These are phyloP conservation scores for Antigone vipio DNA, from an alignment of 2,113 vertebrate genomes.

Conservation along the genomic window DNA sequence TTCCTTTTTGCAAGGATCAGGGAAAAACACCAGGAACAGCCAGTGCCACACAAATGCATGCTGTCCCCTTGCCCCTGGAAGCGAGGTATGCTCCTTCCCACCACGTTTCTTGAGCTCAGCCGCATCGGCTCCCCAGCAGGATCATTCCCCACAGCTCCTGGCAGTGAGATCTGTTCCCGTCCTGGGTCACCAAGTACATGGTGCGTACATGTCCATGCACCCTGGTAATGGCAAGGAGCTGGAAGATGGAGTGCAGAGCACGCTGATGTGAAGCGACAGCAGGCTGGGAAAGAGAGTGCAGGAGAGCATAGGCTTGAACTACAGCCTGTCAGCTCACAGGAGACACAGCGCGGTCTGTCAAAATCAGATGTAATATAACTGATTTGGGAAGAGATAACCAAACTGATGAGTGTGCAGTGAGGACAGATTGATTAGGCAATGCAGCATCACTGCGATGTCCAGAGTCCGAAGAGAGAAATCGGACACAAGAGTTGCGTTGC, in stretches of 20 bases:
- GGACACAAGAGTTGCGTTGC: neutral
- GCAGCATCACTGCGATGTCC: neutral
- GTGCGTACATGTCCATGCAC: neutral
- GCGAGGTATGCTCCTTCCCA: neutral
- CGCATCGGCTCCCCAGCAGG: neutral
- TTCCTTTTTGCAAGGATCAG: neutral
- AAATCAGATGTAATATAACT: neutral
- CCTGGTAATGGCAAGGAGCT: neutral
- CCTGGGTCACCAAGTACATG: neutral
- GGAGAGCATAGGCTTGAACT: neutral
- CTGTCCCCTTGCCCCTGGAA: neutral
- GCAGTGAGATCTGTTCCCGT: neutral
- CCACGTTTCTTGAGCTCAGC: neutral
- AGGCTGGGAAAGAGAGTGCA: neutral
- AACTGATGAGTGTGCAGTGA: neutral
- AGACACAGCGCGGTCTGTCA: neutral
- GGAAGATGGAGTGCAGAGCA: neutral
- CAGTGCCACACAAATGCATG: neutral
- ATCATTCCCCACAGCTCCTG: neutral
- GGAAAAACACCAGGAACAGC: neutral
- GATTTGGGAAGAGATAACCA: neutral
- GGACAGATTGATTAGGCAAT: neutral
- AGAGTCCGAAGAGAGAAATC: neutral
- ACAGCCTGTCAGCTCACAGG: accelerated
- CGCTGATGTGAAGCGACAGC: neutral